Evolutionary conservation across 2,888 invertebrate genomes (phyloP).

Genomic region (Busseola fusca): DNA sequence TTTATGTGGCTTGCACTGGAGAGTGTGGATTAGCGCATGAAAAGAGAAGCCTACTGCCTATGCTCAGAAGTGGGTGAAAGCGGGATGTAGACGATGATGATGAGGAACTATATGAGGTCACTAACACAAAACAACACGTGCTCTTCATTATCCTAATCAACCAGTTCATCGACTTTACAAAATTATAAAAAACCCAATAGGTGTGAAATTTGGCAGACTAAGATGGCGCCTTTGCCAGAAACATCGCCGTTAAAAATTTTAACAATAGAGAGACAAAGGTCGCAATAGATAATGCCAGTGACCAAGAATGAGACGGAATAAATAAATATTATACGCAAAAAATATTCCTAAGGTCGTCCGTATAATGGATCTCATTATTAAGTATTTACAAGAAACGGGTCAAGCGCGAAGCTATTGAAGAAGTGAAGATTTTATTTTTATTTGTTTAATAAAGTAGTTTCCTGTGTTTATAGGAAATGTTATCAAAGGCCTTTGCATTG

Average conservation of each 20-base stretch:
- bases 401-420: slow-evolving; percentile 39
- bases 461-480: slow-evolving; percentile 3
- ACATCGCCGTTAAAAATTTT: slow-evolving; percentile 52
- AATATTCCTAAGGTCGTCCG: slow-evolving; percentile 38
- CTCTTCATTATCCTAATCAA: slow-evolving; percentile 26
- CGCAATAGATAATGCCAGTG: slow-evolving; percentile 49
- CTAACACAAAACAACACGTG: slow-evolving; percentile 17
- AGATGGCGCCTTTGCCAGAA: slow-evolving; percentile 69
- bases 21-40: not conserved
- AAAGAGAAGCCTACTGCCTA: not conserved
- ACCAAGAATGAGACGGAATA: slow-evolving; percentile 42
- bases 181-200: slow-evolving; percentile 57
- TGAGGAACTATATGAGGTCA: not conserved
- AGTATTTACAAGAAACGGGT: slow-evolving; percentile 39
- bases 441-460: slow-evolving; percentile 36
- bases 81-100: not conserved
- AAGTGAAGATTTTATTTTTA: slow-evolving; percentile 34
- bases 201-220: slow-evolving; percentile 75
- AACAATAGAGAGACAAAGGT: slow-evolving; percentile 57
- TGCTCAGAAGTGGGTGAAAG: not conserved
- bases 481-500: not conserved
- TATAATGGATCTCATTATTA: slow-evolving; percentile 50
- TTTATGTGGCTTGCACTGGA: not conserved
- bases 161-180: slow-evolving; percentile 36
- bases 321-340: slow-evolving; percentile 49